Conservation (phyloP, 37 sponge, comb jelly and placozoan genomes). For the Cliona cf. orientalis region DNA sequence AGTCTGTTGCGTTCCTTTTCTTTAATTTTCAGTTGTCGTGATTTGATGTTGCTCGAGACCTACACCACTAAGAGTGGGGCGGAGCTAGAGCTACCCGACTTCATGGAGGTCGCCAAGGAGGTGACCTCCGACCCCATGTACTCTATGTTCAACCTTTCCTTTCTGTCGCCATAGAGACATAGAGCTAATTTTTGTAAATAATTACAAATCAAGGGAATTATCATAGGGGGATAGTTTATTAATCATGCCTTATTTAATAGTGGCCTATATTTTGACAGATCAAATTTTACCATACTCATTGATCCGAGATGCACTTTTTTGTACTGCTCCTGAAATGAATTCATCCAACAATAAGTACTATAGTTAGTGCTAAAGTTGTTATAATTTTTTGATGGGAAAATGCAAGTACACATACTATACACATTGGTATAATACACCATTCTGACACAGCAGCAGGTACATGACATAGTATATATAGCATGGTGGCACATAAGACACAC, state of each 20-base stretch:
- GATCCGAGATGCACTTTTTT: too few relatives aligned
- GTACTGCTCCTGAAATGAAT: too few relatives aligned
- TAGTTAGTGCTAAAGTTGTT: not conserved
- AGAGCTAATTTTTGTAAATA: too few relatives aligned
- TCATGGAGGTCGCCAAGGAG: constrained; percentile 65
- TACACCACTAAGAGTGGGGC: constrained; percentile 58
- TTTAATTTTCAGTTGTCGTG: constrained; percentile 72
- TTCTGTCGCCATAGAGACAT: too few relatives aligned
- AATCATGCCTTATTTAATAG: too few relatives aligned
- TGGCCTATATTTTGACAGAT: too few relatives aligned
- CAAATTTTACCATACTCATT: too few relatives aligned
- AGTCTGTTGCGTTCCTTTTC: too few relatives aligned
- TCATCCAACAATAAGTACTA: too few relatives aligned
- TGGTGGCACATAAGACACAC: not conserved
- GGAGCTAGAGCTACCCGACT: constrained; percentile 66
- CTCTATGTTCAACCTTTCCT: constrained; percentile 73
- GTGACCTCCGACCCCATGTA: constrained; percentile 69
- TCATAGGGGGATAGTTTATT: too few relatives aligned
- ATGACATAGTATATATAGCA: not conserved
- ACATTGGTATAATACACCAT: not conserved
- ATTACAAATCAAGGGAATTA: too few relatives aligned
- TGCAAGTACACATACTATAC: not conserved
- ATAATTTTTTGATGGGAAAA: not conserved
- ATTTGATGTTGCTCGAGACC: constrained; percentile 68
- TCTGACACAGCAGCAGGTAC: too few relatives aligned